Evolutionary conservation across 64 coral and sea anemone species (phyloP).

Genomic region (Catalaphyllia jardinei): DNA sequence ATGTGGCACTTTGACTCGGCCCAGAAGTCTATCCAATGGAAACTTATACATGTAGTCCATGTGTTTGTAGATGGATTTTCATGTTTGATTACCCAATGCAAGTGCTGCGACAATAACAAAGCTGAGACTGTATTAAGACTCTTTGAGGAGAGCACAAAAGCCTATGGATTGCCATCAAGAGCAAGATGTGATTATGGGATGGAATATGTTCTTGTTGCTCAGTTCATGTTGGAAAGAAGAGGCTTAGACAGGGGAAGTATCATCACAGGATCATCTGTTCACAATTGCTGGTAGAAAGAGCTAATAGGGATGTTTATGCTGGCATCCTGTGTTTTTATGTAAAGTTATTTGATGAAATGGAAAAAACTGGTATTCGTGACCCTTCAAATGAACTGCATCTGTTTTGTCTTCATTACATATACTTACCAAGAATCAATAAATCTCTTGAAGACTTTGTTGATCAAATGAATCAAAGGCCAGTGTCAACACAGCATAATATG

Average conservation of each 20-base stretch:
- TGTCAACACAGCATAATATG: no score
- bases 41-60: constrained; percentile 35
- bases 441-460: constrained; percentile 73
- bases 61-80: constrained; percentile 54
- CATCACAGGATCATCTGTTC: no score
- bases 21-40: constrained; percentile 15
- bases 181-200: no score
- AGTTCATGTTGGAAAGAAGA: no score
- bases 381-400: constrained; percentile 73
- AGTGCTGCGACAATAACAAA: no score
- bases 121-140: no score
- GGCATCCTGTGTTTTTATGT: constrained; percentile 55
- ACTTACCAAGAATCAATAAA: constrained; percentile 76
- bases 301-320: no score
- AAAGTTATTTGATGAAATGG: constrained; percentile 78
- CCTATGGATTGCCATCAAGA: no score
- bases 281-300: no score
- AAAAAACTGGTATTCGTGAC: constrained; percentile 64
- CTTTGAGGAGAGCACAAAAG: no score
- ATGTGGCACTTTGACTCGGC: constrained; percentile 69
- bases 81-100: constrained; percentile 37
- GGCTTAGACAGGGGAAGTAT: no score
- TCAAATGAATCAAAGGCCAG: constrained; percentile 52
- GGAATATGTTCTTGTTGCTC: no score
- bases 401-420: constrained; percentile 71